phyloP scores from a whole-genome alignment of 1,140 invertebrate species.

The Hycleus cichorii region DNA sequence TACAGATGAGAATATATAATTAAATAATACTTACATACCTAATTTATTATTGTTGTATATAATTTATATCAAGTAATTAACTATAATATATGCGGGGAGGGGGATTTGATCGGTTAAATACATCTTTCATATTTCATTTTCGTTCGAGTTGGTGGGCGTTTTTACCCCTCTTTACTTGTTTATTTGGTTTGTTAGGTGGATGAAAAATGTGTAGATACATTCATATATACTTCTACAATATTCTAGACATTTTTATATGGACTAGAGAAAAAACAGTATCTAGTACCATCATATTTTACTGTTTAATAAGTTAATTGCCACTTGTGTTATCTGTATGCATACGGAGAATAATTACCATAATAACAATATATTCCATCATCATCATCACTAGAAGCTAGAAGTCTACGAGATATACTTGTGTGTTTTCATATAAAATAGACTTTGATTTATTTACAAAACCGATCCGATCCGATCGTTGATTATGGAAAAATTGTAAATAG shows the following conservation, averaged over 20 bases:
- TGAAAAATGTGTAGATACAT: too few species aligned
- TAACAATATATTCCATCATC: too few species aligned
- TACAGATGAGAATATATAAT: conserved; percentile 27
- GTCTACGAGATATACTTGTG: too few species aligned
- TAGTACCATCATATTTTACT: conserved; percentile 11
- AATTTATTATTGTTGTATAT: conserved; percentile 38
- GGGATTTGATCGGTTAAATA: conserved; percentile 31
- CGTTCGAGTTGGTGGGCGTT: conserved; percentile 20
- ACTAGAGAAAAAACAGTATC: background rate
- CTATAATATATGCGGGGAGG: conserved; percentile 31
- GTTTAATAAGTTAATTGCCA: conserved; percentile 13
- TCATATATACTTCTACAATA: background rate
- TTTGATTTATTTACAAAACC: too few species aligned
- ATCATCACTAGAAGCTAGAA: too few species aligned
- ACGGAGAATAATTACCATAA: conserved; percentile 4
- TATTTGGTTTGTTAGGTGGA: too few species aligned
- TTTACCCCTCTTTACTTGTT: conserved; percentile 2
- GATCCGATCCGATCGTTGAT: too few species aligned
- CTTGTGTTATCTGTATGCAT: conserved; percentile 5
- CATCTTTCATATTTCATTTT: conserved; percentile 33
- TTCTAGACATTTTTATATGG: conserved; percentile 7
- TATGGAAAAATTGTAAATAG: too few species aligned
- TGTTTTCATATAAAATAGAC: too few species aligned
- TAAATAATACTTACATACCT: conserved; percentile 39
- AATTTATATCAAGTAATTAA: conserved; percentile 36